A percentile compares a stretch with the other conserved stretches of the same genome.
Conservation (phyloP, 2,888 invertebrate species). For the Cheilosia urbana region DNA sequence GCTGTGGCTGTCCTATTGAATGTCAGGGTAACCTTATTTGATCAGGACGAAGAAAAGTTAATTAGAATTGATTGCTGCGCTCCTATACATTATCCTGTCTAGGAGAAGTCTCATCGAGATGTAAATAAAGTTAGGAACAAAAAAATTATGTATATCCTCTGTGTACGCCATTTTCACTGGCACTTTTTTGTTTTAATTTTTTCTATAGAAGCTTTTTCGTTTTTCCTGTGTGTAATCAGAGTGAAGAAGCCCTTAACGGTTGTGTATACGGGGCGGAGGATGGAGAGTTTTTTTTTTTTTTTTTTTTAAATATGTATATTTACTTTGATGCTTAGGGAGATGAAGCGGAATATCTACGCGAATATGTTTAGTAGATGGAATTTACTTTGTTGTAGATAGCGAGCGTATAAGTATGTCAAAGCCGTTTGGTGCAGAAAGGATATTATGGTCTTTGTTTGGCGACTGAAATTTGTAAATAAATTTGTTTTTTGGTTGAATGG, state of each 20-base stretch:
- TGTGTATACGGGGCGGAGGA: background rate
- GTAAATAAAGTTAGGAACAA: slow-evolving; percentile 15
- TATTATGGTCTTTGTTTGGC: background rate
- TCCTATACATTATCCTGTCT: slow-evolving; percentile 7
- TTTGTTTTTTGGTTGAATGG: slow-evolving; percentile 11
- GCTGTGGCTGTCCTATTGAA: background rate
- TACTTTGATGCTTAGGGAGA: slow-evolving; percentile 3
- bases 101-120: slow-evolving; percentile 21
- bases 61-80: slow-evolving; percentile 21
- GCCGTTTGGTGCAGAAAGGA: slow-evolving; percentile 19
- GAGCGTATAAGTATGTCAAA: slow-evolving; percentile 19
- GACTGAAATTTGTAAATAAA: slow-evolving; percentile 6
- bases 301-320: slow-evolving; percentile 27
- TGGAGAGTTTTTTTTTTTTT: slow-evolving; percentile 24
- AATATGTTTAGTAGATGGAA: slow-evolving; percentile 41
- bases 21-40: slow-evolving; percentile 24
- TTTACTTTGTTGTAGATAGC: slow-evolving; percentile 4
- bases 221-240: slow-evolving; percentile 34
- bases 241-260: slow-evolving; percentile 41
- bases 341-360: slow-evolving; percentile 26
- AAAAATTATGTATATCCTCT: slow-evolving; percentile 10
- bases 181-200: slow-evolving; percentile 23
- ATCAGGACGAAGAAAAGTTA: slow-evolving; percentile 17
- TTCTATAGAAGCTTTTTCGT: slow-evolving; percentile 50
- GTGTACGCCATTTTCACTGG: slow-evolving; percentile 55